phyloP scores from a whole-genome alignment of 2,113 vertebrate species.

The Acanthisitta chloris region DNA sequence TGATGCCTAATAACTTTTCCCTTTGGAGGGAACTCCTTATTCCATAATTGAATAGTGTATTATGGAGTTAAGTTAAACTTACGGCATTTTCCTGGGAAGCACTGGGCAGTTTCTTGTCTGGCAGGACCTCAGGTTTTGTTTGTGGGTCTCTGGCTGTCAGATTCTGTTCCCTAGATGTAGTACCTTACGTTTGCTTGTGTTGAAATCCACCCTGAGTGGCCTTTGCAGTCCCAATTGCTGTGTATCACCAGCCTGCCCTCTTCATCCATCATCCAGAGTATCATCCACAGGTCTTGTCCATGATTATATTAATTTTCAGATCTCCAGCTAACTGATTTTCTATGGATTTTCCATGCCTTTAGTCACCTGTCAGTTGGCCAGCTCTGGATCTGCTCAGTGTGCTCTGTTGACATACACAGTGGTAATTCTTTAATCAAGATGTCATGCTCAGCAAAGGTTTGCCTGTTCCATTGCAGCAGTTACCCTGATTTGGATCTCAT shows the following conservation, averaged over 20 bases:
- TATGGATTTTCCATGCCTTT: not conserved
- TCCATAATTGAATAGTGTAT: not conserved
- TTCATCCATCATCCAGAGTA: too few relatives aligned
- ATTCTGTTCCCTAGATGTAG: too few relatives aligned
- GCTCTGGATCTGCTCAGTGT: not conserved
- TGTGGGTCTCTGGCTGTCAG: not conserved
- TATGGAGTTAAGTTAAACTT: not conserved
- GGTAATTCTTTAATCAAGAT: not conserved
- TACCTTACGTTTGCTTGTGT: not conserved
- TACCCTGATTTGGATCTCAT: not conserved
- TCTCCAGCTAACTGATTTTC: too few relatives aligned
- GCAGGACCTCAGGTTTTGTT: not conserved
- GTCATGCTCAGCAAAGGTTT: not conserved
- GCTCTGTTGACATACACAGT: not conserved
- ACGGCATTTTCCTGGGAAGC: not conserved
- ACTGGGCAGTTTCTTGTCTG: not conserved
- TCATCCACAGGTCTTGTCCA: too few relatives aligned
- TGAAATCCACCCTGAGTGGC: not conserved
- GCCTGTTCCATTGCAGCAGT: not conserved
- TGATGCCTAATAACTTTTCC: rapidly evolving
- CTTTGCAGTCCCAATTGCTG: not conserved
- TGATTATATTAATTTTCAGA: too few relatives aligned
- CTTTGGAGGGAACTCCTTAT: not conserved
- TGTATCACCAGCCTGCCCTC: too few relatives aligned
- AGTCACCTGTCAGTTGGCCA: not conserved